Conservation (phyloP, 1,140 invertebrate genomes). For the Plectrocnemia conspersa region DNA sequence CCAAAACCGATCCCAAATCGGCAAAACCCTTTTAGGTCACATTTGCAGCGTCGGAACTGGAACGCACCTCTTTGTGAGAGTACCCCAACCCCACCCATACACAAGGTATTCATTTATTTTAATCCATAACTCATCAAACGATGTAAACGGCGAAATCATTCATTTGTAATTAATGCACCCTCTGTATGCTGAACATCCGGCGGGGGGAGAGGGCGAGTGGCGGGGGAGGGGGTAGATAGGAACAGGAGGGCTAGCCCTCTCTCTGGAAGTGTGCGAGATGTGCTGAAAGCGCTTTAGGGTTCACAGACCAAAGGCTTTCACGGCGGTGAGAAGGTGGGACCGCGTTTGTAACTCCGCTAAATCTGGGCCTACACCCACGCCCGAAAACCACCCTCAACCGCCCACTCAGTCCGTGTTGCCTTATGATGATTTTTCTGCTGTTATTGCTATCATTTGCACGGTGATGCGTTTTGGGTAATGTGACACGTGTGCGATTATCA, state of each 20-base stretch:
- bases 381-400: conserved; percentile 11
- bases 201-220: background rate
- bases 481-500: too few relatives aligned
- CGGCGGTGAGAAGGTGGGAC: background rate
- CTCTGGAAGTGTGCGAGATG: background rate
- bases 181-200: conserved; percentile 20
- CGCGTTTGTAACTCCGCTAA: conserved; percentile 16
- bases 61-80: conserved; percentile 21
- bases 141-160: conserved; percentile 32
- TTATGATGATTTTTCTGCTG: too few relatives aligned
- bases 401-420: too few relatives aligned
- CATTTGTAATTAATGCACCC: conserved; percentile 34
- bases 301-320: conserved; percentile 20
- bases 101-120: conserved; percentile 33
- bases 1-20: too few relatives aligned
- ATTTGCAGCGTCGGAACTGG: too few relatives aligned
- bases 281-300: conserved; percentile 22
- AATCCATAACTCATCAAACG: conserved; percentile 35
- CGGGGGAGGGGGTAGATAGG: too few relatives aligned
- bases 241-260: too few relatives aligned
- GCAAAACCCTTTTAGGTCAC: too few relatives aligned
- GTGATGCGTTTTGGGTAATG: too few relatives aligned
- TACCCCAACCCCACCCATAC: conserved; percentile 1
- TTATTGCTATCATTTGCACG: too few relatives aligned
- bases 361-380: conserved; percentile 5